phyloP scores from a whole-genome alignment of 2,888 invertebrate species.

The Laothoe populi region DNA sequence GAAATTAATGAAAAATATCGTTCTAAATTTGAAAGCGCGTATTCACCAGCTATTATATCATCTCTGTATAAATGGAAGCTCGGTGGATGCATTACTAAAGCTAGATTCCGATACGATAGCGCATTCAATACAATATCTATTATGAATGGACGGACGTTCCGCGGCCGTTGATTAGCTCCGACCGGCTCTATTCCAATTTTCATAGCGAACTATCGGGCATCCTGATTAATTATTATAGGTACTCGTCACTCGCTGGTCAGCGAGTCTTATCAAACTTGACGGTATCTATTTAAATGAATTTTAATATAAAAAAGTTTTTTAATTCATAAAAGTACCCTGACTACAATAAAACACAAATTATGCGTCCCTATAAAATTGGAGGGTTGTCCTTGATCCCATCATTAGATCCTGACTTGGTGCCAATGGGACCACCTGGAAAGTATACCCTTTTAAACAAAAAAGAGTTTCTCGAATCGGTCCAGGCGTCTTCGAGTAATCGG shows the following conservation, averaged over 20 bases:
- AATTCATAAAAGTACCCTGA: too few species aligned
- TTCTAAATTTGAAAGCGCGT: neutral
- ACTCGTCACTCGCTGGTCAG: constrained; percentile 9
- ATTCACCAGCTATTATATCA: constrained; percentile 27
- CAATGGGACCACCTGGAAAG: too few species aligned
- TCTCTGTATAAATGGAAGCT: constrained; percentile 30
- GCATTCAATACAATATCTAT: constrained; percentile 75
- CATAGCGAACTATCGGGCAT: constrained; percentile 61
- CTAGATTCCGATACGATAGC: constrained; percentile 66
- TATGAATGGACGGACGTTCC: constrained; percentile 65
- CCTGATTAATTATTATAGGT: constrained; percentile 74
- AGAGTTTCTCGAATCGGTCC: too few species aligned
- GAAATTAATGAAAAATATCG: neutral
- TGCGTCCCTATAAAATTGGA: too few species aligned
- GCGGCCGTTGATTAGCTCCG: constrained; percentile 69
- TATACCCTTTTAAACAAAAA: too few species aligned
- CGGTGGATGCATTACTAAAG: constrained; percentile 53
- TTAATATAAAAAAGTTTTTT: neutral
- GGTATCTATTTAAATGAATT: neutral
- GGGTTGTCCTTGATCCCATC: too few species aligned
- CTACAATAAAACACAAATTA: too few species aligned
- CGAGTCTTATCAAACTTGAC: constrained; percentile 3
- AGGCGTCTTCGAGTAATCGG: too few species aligned
- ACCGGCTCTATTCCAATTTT: constrained; percentile 73
- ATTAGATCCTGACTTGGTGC: too few species aligned